phyloP scores from a whole-genome alignment of 53 echinoderm and acorn worm genomes.

The Holothuria scabra region DNA sequence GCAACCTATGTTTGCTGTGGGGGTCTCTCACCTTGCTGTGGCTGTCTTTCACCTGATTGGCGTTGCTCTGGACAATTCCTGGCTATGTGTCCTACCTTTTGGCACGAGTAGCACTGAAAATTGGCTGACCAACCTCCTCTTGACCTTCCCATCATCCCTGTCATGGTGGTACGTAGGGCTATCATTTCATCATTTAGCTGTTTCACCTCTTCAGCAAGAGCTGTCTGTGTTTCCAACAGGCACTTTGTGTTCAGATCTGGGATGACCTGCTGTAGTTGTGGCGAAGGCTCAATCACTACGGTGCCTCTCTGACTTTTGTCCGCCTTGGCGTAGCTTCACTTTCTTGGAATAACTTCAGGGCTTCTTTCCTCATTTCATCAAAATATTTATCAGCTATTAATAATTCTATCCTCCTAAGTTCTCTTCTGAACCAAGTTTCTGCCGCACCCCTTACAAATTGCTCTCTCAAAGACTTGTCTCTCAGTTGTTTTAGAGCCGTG shows the following conservation, averaged over 20 bases:
- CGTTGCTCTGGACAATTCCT: constrained; percentile 37
- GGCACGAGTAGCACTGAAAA: neutral
- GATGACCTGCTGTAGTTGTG: too few relatives aligned
- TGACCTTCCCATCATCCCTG: neutral
- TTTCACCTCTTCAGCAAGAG: neutral
- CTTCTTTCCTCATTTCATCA: too few relatives aligned
- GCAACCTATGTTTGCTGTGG: too few relatives aligned
- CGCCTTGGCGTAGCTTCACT: constrained; percentile 3
- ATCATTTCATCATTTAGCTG: neutral
- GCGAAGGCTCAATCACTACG: too few relatives aligned
- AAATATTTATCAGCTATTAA: too few relatives aligned
- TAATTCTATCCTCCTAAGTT: constrained; percentile 46
- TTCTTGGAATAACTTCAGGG: too few relatives aligned
- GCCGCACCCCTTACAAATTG: constrained; percentile 8
- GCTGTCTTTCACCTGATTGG: too few relatives aligned
- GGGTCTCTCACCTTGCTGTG: too few relatives aligned
- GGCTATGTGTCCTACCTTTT: constrained; percentile 26
- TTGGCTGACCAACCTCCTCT: neutral
- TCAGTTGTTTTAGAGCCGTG: constrained; percentile 23
- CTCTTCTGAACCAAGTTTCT: constrained; percentile 45
- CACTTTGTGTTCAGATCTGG: too few relatives aligned
- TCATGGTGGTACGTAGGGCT: neutral
- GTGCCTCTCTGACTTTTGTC: too few relatives aligned
- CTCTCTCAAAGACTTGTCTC: constrained; percentile 26
- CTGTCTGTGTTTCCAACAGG: neutral